Base-by-base conservation (phyloP, 2,888 invertebrate species). In the Galeruca laticollis region DNA sequence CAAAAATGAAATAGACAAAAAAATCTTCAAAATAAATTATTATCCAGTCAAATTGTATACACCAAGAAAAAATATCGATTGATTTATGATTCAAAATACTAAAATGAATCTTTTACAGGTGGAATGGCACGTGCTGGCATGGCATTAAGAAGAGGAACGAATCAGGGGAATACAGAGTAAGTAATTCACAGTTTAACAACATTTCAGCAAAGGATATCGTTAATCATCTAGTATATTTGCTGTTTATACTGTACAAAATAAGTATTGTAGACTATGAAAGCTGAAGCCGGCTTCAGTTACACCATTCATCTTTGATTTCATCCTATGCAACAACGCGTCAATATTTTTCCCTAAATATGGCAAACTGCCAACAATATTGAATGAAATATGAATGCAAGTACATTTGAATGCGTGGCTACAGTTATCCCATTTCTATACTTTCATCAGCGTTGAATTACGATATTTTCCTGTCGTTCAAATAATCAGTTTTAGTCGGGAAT, bases 51-150 rank as follows among this genome's bases (percentile, higher is more conserved):
- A n/a, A n/a, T n/a, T n/a, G n/a, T n/a, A n/a, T n/a, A n/a, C n/a
- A n/a, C n/a, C n/a, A n/a, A n/a, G n/a, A n/a, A n/a, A n/a, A n/a
- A n/a, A n/a, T n/a, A n/a, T n/a, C n/a, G n/a, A n/a, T n/a, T n/a
- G n/a, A n/a, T n/a, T 20, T 52, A 6, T 20, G 21, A 11, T 15
- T 18, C 8, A 51, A 33, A 56, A 15, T 33, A 26, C 15, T n/a
- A 33, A 15, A 3, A n/a, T 9, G 8, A 2, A 26, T 61, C 78
- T 71, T 80, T 83, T 83, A 59, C 79, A 84, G 84, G 88, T 89
- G 89, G 89, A 88, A 92, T 92, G 92, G 91, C 92, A 87, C 90
- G 91, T 87, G 90, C 91, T 88, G 92, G 91, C 84, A 92, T 92
- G 89, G 85, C 85, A 78, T 89, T 91, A 87, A 91, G 92, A 87